Evolutionary conservation across 2,888 invertebrate genomes (phyloP).

Genomic region (Lasioglossum pauxillum): DNA sequence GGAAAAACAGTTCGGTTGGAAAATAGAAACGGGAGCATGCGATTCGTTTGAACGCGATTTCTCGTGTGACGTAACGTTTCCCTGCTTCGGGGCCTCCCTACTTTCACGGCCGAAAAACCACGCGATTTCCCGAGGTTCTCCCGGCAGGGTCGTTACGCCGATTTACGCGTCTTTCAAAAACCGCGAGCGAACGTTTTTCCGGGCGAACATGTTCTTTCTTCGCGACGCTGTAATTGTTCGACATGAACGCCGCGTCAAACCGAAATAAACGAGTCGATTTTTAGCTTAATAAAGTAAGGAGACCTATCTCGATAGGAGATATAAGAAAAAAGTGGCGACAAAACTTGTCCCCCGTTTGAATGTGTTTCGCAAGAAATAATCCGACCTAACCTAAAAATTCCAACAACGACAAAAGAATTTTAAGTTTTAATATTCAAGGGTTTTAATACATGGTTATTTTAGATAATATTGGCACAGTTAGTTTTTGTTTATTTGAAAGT

Average conservation of each 20-base stretch:
- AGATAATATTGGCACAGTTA: no score
- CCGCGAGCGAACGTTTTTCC: neutral
- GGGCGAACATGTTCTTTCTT: neutral
- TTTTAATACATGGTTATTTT: no score
- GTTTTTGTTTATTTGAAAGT: no score
- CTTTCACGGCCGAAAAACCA: neutral
- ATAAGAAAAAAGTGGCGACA: no score
- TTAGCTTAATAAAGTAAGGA: no score
- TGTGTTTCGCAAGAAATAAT: no score
- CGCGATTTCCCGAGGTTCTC: neutral
- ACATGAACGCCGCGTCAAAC: no score
- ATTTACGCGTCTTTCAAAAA: neutral
- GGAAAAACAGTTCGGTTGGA: slow-evolving; percentile 33
- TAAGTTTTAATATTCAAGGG: no score
- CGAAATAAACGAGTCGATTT: accelerated
- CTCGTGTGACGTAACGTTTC: slow-evolving; percentile 5
- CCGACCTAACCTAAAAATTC: no score
- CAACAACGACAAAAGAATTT: no score
- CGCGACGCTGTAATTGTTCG: neutral
- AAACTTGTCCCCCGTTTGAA: no score
- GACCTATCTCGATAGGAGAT: no score
- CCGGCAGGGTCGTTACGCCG: neutral
- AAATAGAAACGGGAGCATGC: slow-evolving; percentile 27
- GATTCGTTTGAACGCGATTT: slow-evolving; percentile 29
- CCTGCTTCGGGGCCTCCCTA: slow-evolving; percentile 8